Evolutionary conservation across 2,797 vertebrate species (phyloP), one percentile per base, ranked within the genome.

Genomic region (Hybognathus amarus): DNA sequence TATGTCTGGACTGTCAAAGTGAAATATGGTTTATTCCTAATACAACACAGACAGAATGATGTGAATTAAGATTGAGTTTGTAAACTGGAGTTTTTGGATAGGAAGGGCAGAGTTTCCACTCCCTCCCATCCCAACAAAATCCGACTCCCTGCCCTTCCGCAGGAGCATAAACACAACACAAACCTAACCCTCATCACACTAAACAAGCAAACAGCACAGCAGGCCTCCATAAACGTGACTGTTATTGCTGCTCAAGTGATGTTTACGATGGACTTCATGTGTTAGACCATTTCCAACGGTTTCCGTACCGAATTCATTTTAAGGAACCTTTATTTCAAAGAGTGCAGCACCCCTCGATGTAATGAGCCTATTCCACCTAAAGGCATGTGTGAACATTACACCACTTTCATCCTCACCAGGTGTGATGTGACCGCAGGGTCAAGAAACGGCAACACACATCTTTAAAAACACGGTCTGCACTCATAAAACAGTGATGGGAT

Each of bases 71-170:
- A 61, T 38, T 20, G 40, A 78, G 47, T 47, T 45, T 79, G 36
- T 18, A 38, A 36, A 61, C 40, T 30, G 45, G 77, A 61, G 61
- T 56, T 75, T 47, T 79, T 64, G 79, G 80, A 92, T 90, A 93
- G 94, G 94, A 94, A 94, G 93, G 90, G 91, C 88, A 89, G 88
- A 89, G 91, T 87, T 88, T 90, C 81, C 70, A 84, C 89, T 85
- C 64, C 85, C 91, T 90, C 89, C 89, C 90, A 93, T 93, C 89
- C 87, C 91, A 79, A 89, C 89, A 91, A 94, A 93, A 95, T 92
- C 88, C 83, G n/a, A 89, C 86, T 87, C 89, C 84, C 92, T 91
- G 90, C 93, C 92, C 91, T 93, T 94, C 94, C 94, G 93, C 91
- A 59, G 80, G 70, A 73, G 87, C 71, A 85, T 93, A 93, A 92